A percentile compares a stretch with the other conserved stretches of the same genome.
Conservation (phyloP, 1,140 invertebrate species). For the Helicoverpa armigera region DNA sequence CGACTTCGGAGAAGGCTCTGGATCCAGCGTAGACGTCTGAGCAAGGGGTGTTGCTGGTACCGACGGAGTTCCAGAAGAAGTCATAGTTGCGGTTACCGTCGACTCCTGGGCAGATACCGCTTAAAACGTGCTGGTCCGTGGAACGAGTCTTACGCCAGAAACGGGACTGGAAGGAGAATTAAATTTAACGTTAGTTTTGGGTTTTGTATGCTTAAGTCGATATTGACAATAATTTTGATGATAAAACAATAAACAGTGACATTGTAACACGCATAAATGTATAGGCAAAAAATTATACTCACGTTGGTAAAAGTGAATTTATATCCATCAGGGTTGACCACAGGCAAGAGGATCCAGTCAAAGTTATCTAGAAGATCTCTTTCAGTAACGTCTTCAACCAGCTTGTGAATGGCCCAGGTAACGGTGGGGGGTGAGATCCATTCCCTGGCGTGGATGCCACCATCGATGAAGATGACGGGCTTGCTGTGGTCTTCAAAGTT, state of each 20-base stretch:
- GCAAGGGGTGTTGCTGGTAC: constrained; percentile 89
- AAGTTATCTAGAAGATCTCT: constrained; percentile 75
- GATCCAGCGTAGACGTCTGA: constrained; percentile 89
- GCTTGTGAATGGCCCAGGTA: constrained; percentile 83
- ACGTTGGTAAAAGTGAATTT: constrained; percentile 68
- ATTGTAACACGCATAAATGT: neutral
- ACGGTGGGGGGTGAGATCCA: constrained; percentile 87
- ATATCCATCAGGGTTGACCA: constrained; percentile 87
- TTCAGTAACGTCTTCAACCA: constrained; percentile 83
- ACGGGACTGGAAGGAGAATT: constrained; percentile 63
- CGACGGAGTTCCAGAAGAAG: constrained; percentile 87
- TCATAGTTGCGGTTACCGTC: constrained; percentile 88
- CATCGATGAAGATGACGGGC: constrained; percentile 71
- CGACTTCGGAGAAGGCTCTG: constrained; percentile 90
- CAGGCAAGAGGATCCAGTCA: constrained; percentile 83
- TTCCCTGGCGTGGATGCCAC: constrained; percentile 87
- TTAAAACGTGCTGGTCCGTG: constrained; percentile 36
- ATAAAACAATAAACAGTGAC: constrained; percentile 67
- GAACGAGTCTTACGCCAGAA: constrained; percentile 77
- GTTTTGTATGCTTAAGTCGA: no score
- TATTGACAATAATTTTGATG: constrained; percentile 66
- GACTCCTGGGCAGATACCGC: constrained; percentile 78
- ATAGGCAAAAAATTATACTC: constrained; percentile 50
- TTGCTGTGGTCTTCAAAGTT: constrained; percentile 63
- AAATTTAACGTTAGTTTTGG: neutral